Percentiles rank a stretch among this genome's conserved stretches.
Evolutionary conservation across 2,113 vertebrate species (phyloP).

Genomic region (Axis porcinus): DNA sequence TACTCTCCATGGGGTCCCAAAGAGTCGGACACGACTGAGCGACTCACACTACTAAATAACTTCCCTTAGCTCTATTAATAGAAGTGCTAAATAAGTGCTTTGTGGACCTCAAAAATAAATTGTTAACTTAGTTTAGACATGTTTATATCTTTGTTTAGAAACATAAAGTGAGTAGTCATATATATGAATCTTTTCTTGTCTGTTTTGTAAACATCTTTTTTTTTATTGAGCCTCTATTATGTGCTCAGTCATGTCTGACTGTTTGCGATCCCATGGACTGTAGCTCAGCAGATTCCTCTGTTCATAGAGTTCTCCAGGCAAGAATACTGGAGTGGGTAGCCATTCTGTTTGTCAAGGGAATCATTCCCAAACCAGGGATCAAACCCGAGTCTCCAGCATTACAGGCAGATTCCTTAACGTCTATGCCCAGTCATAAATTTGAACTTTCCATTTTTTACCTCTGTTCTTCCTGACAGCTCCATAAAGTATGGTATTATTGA

Average conservation of each 20-base stretch:
- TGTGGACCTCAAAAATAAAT: slow-evolving; percentile 8
- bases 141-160: slow-evolving; percentile 14
- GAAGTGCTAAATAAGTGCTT: slow-evolving; percentile 2
- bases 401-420: background rate
- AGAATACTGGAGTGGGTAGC: background rate
- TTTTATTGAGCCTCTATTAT: background rate
- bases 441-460: background rate
- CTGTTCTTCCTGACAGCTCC: background rate
- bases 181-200: background rate
- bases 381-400: background rate
- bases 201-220: background rate
- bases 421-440: background rate
- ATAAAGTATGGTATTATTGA: background rate
- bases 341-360: background rate
- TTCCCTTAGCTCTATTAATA: background rate
- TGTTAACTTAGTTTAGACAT: background rate
- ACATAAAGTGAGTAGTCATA: background rate
- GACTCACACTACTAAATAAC: background rate
- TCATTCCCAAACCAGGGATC: background rate
- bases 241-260: background rate
- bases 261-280: background rate
- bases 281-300: background rate
- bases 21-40: background rate
- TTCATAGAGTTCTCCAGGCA: background rate
- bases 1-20: background rate